phyloP scores from a whole-genome alignment of 2,888 invertebrate genomes.

The Eristalinus aeneus region DNA sequence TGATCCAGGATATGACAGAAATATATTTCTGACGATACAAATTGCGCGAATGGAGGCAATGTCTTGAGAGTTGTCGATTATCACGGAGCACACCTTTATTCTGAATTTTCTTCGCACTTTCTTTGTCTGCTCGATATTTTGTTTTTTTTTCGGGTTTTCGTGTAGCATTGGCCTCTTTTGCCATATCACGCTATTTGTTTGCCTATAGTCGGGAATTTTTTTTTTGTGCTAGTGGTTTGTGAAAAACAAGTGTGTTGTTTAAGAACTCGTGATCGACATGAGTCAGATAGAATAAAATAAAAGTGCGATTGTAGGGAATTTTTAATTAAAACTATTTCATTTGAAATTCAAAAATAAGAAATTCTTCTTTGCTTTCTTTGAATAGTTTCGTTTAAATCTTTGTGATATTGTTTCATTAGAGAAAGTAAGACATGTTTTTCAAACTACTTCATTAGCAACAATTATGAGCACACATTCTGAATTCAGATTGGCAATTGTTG shows the following conservation, averaged over 20 bases:
- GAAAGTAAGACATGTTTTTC: neutral
- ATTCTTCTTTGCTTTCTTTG: neutral
- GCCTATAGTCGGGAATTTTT: neutral
- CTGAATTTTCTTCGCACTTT: conserved; percentile 11
- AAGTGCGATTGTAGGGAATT: neutral
- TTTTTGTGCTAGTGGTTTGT: conserved; percentile 10
- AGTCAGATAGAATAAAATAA: conserved; percentile 21
- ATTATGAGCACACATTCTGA: neutral
- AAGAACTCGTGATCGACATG: conserved; percentile 25
- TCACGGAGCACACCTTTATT: conserved; percentile 47
- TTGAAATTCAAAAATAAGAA: neutral
- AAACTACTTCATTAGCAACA: neutral
- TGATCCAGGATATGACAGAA: conserved; percentile 40
- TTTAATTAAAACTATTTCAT: neutral
- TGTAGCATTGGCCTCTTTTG: conserved; percentile 46
- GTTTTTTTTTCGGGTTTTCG: neutral
- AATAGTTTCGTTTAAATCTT: neutral
- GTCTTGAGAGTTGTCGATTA: conserved; percentile 15
- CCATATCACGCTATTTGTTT: neutral
- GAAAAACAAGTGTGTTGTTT: conserved; percentile 28
- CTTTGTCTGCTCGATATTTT: neutral
- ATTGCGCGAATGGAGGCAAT: conserved; percentile 19
- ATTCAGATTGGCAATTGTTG: neutral
- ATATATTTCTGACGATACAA: conserved; percentile 34
- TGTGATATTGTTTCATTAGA: neutral